Percentiles rank a stretch among this genome's conserved stretches.
phyloP scores from a whole-genome alignment of 2,797 vertebrate genomes.

The Gorsachius magnificus region DNA sequence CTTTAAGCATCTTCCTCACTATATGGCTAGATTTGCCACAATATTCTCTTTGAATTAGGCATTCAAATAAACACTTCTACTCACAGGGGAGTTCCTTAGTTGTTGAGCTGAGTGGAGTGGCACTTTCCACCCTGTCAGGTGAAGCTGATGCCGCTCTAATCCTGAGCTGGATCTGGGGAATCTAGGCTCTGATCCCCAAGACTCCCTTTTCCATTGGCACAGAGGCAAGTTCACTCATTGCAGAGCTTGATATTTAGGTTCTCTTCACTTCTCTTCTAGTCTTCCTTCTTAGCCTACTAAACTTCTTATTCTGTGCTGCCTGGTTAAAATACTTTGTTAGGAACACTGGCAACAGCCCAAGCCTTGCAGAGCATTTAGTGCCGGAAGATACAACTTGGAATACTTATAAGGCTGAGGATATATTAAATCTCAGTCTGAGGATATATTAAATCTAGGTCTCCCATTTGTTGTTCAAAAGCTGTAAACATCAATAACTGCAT shows the following conservation, averaged over 20 bases:
- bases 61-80: not conserved
- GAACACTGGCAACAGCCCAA: not conserved
- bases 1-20: not conserved
- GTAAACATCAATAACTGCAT: conserved; percentile 4
- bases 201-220: not conserved
- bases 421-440: not conserved
- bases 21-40: not conserved
- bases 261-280: not conserved
- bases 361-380: not conserved
- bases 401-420: not conserved
- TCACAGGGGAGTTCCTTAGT: not conserved
- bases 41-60: not conserved
- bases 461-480: not conserved
- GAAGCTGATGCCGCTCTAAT: not conserved
- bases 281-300: not conserved
- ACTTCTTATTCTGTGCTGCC: not conserved
- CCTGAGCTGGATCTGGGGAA: not conserved
- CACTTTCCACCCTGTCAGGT: not conserved
- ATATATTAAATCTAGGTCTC: not conserved
- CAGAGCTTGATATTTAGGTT: not conserved
- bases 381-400: not conserved
- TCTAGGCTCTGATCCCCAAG: not conserved
- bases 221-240: not conserved
- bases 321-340: not conserved
- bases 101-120: not conserved